These are phyloP conservation scores for Petrophora chlorosata DNA, from an alignment of 2,888 invertebrate genomes.

Conservation along the genomic window DNA sequence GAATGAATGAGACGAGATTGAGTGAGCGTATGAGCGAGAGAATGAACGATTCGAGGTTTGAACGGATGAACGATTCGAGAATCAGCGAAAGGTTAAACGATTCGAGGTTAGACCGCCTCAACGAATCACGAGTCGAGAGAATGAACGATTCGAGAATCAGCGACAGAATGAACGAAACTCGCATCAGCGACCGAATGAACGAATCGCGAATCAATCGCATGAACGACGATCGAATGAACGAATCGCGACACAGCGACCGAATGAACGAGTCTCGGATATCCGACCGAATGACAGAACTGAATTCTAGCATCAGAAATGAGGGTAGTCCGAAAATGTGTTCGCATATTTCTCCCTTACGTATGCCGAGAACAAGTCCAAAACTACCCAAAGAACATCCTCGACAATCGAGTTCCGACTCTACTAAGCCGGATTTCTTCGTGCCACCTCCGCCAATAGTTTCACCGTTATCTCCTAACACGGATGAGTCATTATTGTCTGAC, in stretches of 20 bases:
- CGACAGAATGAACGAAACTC: constrained; percentile 46
- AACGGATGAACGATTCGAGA: constrained; percentile 44
- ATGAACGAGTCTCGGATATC: constrained; percentile 39
- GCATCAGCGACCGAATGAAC: constrained; percentile 36
- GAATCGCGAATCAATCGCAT: constrained; percentile 32
- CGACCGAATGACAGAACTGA: constrained; percentile 59
- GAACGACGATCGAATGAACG: constrained; percentile 38
- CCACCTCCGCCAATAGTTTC: constrained; percentile 60
- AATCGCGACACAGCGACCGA: constrained; percentile 39
- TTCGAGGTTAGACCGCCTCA: constrained; percentile 39
- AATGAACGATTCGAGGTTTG: constrained; percentile 46
- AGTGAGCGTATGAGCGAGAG: constrained; percentile 47
- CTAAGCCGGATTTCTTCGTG: constrained; percentile 62
- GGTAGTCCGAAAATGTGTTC: constrained; percentile 68
- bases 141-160: constrained; percentile 44
- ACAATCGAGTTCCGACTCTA: constrained; percentile 22
- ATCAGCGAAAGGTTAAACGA: constrained; percentile 56
- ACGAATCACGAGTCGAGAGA: constrained; percentile 34
- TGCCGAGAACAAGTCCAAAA: constrained; percentile 57
- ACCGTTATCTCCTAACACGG: constrained; percentile 72
- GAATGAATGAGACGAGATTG: constrained; percentile 58
- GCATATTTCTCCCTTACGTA: constrained; percentile 65
- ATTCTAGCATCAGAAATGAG: constrained; percentile 68
- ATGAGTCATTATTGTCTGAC: constrained; percentile 71
- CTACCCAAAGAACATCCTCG: constrained; percentile 27